Evolutionary conservation across 2,797 vertebrate species (phyloP), one percentile per base, ranked within the genome.

Genomic region (Ispidina lecontei): DNA sequence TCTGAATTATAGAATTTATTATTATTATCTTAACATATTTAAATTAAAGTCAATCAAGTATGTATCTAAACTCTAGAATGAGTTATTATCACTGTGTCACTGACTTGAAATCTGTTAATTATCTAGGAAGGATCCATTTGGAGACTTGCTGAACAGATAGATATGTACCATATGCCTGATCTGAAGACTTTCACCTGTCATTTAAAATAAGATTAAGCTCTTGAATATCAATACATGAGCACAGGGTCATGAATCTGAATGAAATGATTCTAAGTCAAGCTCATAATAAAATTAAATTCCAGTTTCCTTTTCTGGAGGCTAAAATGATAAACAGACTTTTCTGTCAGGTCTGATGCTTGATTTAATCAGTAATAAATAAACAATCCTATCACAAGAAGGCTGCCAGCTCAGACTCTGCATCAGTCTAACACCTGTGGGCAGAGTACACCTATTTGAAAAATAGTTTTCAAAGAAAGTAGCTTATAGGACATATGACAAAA

Each of bases 91-190:
- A 69, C 72, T 75, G 25, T 80, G 72, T 76, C 77, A 90, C 47
- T 89, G 69, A 74, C 59, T 56, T 87, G 69, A 93, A 93, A 94
- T 93, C 70, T 78, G 79, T 76, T 89, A 83, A 96, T 95, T 85
- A 85, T 47, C 63, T 62, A 78, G 75, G 52, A 93, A 94, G 33
- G 28, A 94, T 90, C 44, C 87, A 58, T 84, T 84, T 91, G 65
- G 72, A 94, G 59, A 78, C 70, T 49, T 77, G 18, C 31, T 95
- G 58, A 59, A 74, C 58, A 55, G 54, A 55, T 52, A 91, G 87
- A 81, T 73, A 73, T 7, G 65, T 49, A 91, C 67, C 51, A 78
- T 63, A 49, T 47, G 55, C 52, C 41, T 75, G 55, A 83, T 85
- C 65, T 77, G 47, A 94, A 95, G 84, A 90, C 8, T 56, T 80